Evolutionary conservation across 2,797 vertebrate genomes (phyloP).

Genomic region (Thunnus albacares): DNA sequence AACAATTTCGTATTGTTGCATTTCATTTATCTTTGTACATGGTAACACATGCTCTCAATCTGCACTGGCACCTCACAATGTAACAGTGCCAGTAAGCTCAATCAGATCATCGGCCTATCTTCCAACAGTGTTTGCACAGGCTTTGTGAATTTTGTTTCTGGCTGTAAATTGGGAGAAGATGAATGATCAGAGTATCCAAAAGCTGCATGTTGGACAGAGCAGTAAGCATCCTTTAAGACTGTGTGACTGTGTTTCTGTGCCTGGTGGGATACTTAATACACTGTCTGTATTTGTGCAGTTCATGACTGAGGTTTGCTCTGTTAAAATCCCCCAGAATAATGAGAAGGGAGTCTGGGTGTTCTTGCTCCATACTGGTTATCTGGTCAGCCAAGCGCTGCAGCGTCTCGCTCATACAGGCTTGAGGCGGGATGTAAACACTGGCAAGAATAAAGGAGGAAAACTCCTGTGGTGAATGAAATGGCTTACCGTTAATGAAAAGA

Average conservation of each 20-base stretch:
- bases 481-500: constrained; percentile 56
- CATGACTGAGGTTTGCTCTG: constrained; percentile 48
- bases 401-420: constrained; percentile 31
- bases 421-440: constrained; percentile 53
- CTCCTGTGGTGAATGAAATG: constrained; percentile 54
- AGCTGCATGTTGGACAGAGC: constrained; percentile 20
- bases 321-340: constrained; percentile 65
- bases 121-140: constrained; percentile 24
- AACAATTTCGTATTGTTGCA: constrained; percentile 8
- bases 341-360: constrained; percentile 38
- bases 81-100: constrained; percentile 5
- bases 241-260: constrained; percentile 42
- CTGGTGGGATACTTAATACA: constrained; percentile 43
- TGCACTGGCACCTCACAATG: constrained; percentile 16
- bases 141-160: constrained; percentile 37
- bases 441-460: constrained; percentile 55
- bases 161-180: constrained; percentile 29
- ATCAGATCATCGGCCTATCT: constrained; percentile 15
- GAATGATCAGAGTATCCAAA: constrained; percentile 44
- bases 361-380: constrained; percentile 51
- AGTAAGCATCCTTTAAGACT: constrained; percentile 50
- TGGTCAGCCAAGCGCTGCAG: constrained; percentile 48
- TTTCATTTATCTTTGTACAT: constrained; percentile 8
- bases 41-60: constrained; percentile 22
- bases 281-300: constrained; percentile 54